A percentile compares a stretch with the other conserved stretches of the same genome.
phyloP scores from a whole-genome alignment of 2,113 vertebrate species.

The Corvus hawaiiensis region DNA sequence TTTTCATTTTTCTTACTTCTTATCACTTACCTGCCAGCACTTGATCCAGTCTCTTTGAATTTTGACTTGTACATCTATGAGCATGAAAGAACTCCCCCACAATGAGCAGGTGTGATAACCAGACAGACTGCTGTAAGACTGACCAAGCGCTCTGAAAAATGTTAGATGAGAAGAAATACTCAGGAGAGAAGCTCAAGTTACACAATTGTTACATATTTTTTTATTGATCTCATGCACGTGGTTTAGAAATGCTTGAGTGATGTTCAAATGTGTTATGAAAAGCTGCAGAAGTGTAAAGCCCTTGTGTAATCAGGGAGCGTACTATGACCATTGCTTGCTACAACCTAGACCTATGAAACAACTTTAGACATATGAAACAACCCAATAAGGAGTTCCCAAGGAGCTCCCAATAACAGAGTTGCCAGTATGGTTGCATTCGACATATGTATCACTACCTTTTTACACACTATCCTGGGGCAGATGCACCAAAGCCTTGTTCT shows the following conservation, averaged over 20 bases:
- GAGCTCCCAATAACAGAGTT: neutral
- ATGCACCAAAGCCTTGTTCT: neutral
- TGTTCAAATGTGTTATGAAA: neutral
- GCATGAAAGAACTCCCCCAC: neutral
- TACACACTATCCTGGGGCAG: neutral
- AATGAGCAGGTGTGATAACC: neutral
- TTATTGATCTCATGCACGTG: neutral
- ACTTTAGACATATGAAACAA: neutral
- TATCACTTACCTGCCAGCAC: neutral
- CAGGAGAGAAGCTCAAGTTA: neutral
- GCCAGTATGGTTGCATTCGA: neutral
- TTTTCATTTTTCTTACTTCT: neutral
- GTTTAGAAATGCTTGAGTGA: neutral
- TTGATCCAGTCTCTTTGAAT: neutral
- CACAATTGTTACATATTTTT: neutral
- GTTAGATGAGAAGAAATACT: neutral
- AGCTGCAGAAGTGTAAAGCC: neutral
- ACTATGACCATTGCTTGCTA: neutral
- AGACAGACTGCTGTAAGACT: neutral
- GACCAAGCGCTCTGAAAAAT: neutral
- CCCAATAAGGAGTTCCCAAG: neutral
- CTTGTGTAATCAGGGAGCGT: neutral
- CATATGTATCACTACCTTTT: accelerated
- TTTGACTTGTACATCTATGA: neutral
- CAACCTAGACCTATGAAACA: neutral